These are phyloP conservation scores for Lutraria rhynchaena DNA, from an alignment of 1,140 invertebrate genomes.

Conservation along the genomic window DNA sequence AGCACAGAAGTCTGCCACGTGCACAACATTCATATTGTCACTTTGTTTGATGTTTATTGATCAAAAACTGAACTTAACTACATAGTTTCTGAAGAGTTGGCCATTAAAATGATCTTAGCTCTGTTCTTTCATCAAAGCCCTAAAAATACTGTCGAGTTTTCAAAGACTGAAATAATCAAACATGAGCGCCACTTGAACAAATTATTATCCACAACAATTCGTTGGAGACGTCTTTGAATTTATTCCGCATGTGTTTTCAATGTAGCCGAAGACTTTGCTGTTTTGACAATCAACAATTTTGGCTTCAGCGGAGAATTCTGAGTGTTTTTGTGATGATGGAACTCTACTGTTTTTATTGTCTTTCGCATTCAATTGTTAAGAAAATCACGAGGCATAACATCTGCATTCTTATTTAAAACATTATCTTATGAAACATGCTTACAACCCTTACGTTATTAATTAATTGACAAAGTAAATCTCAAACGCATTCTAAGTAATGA, in stretches of 20 bases:
- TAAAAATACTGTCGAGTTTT: slow-evolving; percentile 19
- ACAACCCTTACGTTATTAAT: slow-evolving; percentile 21
- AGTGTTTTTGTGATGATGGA: slow-evolving; percentile 24
- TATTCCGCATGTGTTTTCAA: slow-evolving; percentile 42
- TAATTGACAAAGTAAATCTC: slow-evolving; percentile 20
- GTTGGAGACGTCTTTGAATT: slow-evolving; percentile 27
- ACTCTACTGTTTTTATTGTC: slow-evolving; percentile 27
- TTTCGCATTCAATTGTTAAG: slow-evolving; percentile 27
- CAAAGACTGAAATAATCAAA: slow-evolving; percentile 35
- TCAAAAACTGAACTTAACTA: slow-evolving; percentile 23
- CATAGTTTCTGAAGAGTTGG: slow-evolving; percentile 23
- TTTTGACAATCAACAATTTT: slow-evolving; percentile 38
- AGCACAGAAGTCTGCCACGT: slow-evolving; percentile 1
- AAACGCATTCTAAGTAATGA: slow-evolving; percentile 2
- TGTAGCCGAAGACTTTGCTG: slow-evolving; percentile 23
- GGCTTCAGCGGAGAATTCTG: slow-evolving; percentile 26
- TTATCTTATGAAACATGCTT: slow-evolving; percentile 11
- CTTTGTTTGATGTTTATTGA: neutral
- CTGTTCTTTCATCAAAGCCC: slow-evolving; percentile 13
- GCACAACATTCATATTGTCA: neutral
- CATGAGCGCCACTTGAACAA: neutral
- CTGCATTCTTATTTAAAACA: slow-evolving; percentile 18
- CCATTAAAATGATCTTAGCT: slow-evolving; percentile 25
- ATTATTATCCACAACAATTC: slow-evolving; percentile 44
- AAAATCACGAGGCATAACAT: neutral